Conservation (phyloP, 2,888 invertebrate genomes). For the Arctia plantaginis region DNA sequence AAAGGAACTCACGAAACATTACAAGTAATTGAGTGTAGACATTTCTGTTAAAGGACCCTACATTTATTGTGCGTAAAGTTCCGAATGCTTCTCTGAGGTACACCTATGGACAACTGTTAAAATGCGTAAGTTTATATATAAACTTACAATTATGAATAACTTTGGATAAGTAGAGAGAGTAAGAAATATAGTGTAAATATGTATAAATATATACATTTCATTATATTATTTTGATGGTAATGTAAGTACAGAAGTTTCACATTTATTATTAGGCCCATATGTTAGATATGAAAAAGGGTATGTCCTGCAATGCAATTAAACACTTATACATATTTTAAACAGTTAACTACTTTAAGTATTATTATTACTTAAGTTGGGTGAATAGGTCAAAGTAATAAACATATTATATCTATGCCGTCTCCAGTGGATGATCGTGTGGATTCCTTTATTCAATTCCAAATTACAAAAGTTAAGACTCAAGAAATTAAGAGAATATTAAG, state of each 20-base stretch:
- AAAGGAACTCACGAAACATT: slow-evolving; percentile 6
- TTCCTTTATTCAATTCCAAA: slow-evolving; percentile 6
- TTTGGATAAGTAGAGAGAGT: background rate
- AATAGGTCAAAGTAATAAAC: too few species aligned
- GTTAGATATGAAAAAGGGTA: background rate
- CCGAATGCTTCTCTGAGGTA: background rate
- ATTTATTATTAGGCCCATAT: background rate
- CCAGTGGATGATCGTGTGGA: background rate
- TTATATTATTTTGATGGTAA: too few species aligned
- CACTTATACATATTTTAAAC: background rate
- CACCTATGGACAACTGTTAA: background rate
- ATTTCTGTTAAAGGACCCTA: background rate
- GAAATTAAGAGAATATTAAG: slow-evolving; percentile 8
- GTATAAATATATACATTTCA: too few species aligned
- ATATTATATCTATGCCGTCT: background rate
- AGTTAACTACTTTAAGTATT: too few species aligned
- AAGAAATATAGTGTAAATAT: too few species aligned
- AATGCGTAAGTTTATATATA: background rate
- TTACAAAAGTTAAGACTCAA: slow-evolving; percentile 16
- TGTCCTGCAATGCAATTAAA: background rate
- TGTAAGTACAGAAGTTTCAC: too few species aligned
- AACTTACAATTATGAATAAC: too few species aligned
- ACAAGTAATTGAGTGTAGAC: slow-evolving; percentile 1
- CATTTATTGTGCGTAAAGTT: background rate
- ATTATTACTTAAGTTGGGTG: too few species aligned